phyloP scores from a whole-genome alignment of 2,888 invertebrate genomes.

The Euzetes globulus region DNA sequence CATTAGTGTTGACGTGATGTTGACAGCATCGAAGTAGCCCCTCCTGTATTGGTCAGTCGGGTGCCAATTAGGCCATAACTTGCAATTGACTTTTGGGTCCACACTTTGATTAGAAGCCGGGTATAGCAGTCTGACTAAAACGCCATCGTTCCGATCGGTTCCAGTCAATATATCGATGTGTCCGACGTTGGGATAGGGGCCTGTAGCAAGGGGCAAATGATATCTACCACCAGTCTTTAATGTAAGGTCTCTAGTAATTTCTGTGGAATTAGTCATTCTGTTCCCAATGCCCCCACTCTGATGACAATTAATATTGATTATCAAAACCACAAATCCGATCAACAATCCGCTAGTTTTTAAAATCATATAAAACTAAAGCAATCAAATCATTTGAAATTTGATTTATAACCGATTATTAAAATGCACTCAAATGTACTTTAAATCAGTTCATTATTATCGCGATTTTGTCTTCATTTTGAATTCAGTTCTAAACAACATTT shows the following conservation, averaged over 20 bases:
- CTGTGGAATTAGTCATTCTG: not conserved
- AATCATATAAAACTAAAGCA: too few relatives aligned
- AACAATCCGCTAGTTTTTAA: too few relatives aligned
- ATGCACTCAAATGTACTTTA: not conserved
- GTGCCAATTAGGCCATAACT: slow-evolving; percentile 37
- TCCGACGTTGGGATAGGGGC: slow-evolving; percentile 38
- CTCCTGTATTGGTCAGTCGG: slow-evolving; percentile 39
- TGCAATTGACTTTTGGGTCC: not conserved
- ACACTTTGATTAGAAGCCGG: slow-evolving; percentile 20
- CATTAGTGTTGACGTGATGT: slow-evolving; percentile 35
- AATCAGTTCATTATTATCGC: not conserved
- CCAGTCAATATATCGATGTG: slow-evolving; percentile 39
- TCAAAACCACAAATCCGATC: too few relatives aligned
- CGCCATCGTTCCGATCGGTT: slow-evolving; percentile 34
- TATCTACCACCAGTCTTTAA: slow-evolving; percentile 34
- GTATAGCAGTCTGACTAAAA: slow-evolving; percentile 22
- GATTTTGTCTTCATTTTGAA: not conserved
- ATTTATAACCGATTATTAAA: not conserved
- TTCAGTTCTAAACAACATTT: too few relatives aligned
- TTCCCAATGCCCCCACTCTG: not conserved
- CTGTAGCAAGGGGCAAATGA: slow-evolving; percentile 40
- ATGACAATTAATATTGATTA: not conserved
- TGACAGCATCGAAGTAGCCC: slow-evolving; percentile 38
- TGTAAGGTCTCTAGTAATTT: slow-evolving; percentile 5
- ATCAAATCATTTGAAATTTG: not conserved